Evolutionary conservation across 2,888 invertebrate species (phyloP).

Genomic region (Eudemis profundana): DNA sequence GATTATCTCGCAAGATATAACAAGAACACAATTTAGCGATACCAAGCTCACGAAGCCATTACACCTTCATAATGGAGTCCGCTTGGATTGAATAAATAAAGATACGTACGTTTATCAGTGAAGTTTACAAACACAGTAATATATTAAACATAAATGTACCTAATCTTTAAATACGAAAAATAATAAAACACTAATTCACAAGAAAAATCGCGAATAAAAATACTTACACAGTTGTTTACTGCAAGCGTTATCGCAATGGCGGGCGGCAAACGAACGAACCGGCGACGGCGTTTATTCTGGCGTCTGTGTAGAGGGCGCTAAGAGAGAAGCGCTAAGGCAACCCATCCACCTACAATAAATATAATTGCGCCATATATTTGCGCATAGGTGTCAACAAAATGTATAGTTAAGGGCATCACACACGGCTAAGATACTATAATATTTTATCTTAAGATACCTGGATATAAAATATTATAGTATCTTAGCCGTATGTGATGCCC

Average conservation of each 20-base stretch:
- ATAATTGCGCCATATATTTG: no score
- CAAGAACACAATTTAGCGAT: slow-evolving; percentile 32
- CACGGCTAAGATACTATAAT: no score
- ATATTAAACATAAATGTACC: slow-evolving; percentile 35
- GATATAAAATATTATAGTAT: no score
- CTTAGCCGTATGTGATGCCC: no score
- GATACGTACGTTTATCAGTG: neutral
- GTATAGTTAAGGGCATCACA: no score
- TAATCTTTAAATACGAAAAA: slow-evolving; percentile 45
- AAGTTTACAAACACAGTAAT: slow-evolving; percentile 38
- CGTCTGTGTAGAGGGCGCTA: slow-evolving; percentile 82
- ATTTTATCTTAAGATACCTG: no score
- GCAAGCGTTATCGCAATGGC: slow-evolving; percentile 69
- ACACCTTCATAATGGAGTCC: slow-evolving; percentile 75
- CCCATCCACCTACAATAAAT: no score
- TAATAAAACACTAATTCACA: slow-evolving; percentile 43
- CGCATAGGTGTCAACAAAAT: no score
- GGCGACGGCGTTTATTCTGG: slow-evolving; percentile 63
- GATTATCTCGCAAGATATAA: slow-evolving; percentile 5
- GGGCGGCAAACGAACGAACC: slow-evolving; percentile 57
- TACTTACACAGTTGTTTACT: slow-evolving; percentile 81
- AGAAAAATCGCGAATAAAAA: slow-evolving; percentile 48
- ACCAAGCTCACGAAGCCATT: slow-evolving; percentile 50
- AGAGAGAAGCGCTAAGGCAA: no score
- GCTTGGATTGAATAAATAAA: slow-evolving; percentile 60